Percentiles rank a stretch among this genome's conserved stretches.
These are phyloP conservation scores for Pachliopta kotzebuea DNA, from an alignment of 2,888 invertebrate genomes.

Conservation along the genomic window DNA sequence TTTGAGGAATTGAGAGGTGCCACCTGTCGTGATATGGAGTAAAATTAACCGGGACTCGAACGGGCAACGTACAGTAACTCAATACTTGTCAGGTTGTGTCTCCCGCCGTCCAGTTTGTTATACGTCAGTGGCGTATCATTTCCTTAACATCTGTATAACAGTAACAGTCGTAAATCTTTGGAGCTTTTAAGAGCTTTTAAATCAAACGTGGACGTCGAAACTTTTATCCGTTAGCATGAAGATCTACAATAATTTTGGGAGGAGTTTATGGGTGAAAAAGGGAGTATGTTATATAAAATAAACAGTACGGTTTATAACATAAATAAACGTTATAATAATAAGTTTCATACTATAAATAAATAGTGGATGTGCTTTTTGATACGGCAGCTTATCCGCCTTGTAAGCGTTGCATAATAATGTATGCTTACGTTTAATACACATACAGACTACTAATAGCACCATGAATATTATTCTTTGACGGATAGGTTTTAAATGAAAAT, in stretches of 20 bases:
- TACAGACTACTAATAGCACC: constrained; percentile 35
- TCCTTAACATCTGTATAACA: constrained; percentile 3
- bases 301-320: constrained; percentile 26
- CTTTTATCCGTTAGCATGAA: too few relatives aligned
- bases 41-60: constrained; percentile 27
- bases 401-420: constrained; percentile 64
- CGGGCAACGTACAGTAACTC: constrained; percentile 28
- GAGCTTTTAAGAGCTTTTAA: constrained; percentile 5
- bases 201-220: neutral
- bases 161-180: constrained; percentile 9
- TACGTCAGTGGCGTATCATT: constrained; percentile 12
- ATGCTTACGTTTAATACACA: constrained; percentile 49
- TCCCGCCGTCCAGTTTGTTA: constrained; percentile 11
- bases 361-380: constrained; percentile 49
- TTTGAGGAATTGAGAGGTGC: constrained; percentile 44
- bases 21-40: constrained; percentile 50
- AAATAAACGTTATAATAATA: constrained; percentile 32
- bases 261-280: neutral
- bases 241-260: neutral
- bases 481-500: neutral
- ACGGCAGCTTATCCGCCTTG: constrained; percentile 50
- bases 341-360: constrained; percentile 38
- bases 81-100: constrained; percentile 28
- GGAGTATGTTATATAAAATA: neutral
- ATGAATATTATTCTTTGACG: neutral